A percentile compares a stretch with the other conserved stretches of the same genome.
Conservation (phyloP, 2,797 vertebrate genomes). For the Halcyon leucocephala region DNA sequence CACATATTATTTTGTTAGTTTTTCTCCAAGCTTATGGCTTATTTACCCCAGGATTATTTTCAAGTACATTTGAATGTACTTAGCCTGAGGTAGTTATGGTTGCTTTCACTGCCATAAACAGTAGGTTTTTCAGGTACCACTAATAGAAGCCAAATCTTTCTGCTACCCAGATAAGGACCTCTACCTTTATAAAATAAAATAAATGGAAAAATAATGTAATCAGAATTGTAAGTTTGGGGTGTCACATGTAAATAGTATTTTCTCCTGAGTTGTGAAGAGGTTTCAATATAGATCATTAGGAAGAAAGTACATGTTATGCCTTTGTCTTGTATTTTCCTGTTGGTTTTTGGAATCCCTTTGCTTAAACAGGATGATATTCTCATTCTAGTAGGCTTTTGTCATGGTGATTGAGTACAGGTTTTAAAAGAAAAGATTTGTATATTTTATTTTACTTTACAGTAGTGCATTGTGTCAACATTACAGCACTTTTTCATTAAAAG, state of each 20-base stretch:
- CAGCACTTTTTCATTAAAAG: background rate
- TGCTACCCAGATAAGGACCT: background rate
- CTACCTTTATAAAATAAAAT: background rate
- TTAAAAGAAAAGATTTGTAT: background rate
- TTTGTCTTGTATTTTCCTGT: background rate
- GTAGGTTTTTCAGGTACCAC: background rate
- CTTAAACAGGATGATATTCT: background rate
- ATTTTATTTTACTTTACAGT: background rate
- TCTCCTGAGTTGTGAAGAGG: background rate
- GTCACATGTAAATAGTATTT: background rate
- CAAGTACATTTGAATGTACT: background rate
- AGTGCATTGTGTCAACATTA: background rate
- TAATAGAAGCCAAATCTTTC: background rate
- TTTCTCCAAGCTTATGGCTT: background rate
- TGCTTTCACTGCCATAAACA: background rate
- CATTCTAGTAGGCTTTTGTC: background rate
- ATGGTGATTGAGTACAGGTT: background rate
- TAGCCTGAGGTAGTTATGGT: background rate
- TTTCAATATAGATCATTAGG: background rate
- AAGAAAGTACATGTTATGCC: background rate
- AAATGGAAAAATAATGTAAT: background rate
- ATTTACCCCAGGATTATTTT: background rate
- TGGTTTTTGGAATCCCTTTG: background rate
- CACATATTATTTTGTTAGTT: background rate
- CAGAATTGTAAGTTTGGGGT: background rate